Percentiles rank a stretch among this genome's conserved stretches.
phyloP scores from a whole-genome alignment of 2,888 invertebrate species.

The Shargacucullia verbasci region DNA sequence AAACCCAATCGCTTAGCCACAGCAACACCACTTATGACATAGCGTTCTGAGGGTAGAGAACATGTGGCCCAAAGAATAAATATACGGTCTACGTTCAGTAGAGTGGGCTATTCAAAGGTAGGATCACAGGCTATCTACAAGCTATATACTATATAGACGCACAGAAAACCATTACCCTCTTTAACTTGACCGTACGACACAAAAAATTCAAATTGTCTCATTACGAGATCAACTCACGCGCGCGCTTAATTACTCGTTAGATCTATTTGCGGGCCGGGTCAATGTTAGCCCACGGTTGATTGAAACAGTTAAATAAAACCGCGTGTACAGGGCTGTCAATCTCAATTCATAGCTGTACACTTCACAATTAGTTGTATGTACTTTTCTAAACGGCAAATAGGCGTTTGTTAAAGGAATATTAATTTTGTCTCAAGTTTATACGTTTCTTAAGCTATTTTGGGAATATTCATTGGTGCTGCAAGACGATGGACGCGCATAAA shows the following conservation, averaged over 20 bases:
- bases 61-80: too few species aligned
- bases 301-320: constrained; percentile 68
- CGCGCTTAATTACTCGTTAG: constrained; percentile 56
- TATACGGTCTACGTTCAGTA: too few species aligned
- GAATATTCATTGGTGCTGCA: constrained; percentile 31
- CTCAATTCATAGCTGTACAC: constrained; percentile 64
- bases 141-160: too few species aligned
- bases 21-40: too few species aligned
- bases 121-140: too few species aligned
- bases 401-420: constrained; percentile 43
- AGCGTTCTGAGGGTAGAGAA: too few species aligned
- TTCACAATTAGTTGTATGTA: constrained; percentile 63
- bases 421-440: constrained; percentile 26
- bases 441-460: constrained; percentile 27
- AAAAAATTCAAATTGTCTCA: constrained; percentile 40
- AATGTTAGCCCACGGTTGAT: constrained; percentile 77
- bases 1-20: too few species aligned
- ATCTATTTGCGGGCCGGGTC: constrained; percentile 75
- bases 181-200: constrained; percentile 17
- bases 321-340: constrained; percentile 66
- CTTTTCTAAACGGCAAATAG: constrained; percentile 61
- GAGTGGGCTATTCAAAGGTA: too few species aligned
- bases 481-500: constrained; percentile 19
- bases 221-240: constrained; percentile 42
- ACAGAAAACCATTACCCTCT: constrained; percentile 8